Evolutionary conservation across 2,113 vertebrate genomes (phyloP), one percentile per base, ranked within the genome.

Genomic region (Lycaon pictus): DNA sequence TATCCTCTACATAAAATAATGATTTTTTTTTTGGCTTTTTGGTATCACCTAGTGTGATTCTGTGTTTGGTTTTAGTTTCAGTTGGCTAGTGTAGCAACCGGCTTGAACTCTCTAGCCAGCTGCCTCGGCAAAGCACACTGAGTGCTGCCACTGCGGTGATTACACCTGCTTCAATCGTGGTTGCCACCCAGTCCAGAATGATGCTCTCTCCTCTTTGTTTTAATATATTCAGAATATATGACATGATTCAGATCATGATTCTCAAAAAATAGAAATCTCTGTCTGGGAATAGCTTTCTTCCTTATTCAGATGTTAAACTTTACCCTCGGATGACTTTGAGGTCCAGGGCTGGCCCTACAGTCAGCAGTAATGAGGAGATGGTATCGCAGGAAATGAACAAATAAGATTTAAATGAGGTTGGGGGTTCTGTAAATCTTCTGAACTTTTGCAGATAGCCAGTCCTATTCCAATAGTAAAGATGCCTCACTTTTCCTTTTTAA

Each of bases 11-110:
- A 51, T 29, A 58, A 90, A 87, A 53, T 71, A 77, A 83, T 35
- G 65, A 77, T 71, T 56, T 93, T 37, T 37, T 65, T 37, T 65
- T 60, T 96, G 43, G 29, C 55, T 63, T 60, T 94, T 82, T 82
- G 58, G 12, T 69, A 29, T 87, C 82, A 65, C 9, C 13, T 48
- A 37, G 2, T 77, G 19, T 55, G 13, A 74, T 51, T 11, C 17
- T 76, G 22, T 87, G 58, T 93, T 79, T 77, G 62, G 43, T 80
- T n/a, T 79, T 5, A 56, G 51, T 72, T 53, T 60, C 29, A 93
- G 58, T 43, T 10, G 62, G 27, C 22, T 55, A 81, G 29, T 27
- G 1, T 23, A 69, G 53, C 22, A 48, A 90, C 53, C 55, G 13
- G 60, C 55, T 82, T 86, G 58, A 51, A 62, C 74, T n/a, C 17